phyloP scores from a whole-genome alignment of 2,888 invertebrate genomes.

The Epinotia demarniana region DNA sequence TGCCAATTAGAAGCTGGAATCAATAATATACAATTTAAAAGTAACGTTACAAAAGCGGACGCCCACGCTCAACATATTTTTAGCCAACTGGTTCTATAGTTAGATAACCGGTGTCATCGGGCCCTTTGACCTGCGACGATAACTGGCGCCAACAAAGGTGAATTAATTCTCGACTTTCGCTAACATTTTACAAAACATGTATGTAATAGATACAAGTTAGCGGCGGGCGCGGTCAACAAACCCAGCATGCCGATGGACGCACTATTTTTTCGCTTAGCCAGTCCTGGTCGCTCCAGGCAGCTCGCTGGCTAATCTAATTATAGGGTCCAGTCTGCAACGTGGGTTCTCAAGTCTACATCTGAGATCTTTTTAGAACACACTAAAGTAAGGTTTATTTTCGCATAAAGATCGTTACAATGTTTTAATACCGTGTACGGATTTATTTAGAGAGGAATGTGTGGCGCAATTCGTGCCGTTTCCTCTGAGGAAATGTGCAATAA shows the following conservation, averaged over 20 bases:
- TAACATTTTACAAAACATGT: constrained; percentile 67
- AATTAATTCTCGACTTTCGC: constrained; percentile 66
- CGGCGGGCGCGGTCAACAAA: constrained; percentile 70
- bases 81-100: constrained; percentile 42
- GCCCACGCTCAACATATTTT: constrained; percentile 39
- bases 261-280: constrained; percentile 76
- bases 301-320: constrained; percentile 76
- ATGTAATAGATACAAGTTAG: constrained; percentile 51
- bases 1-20: background rate
- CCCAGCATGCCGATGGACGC: constrained; percentile 65
- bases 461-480: constrained; percentile 18
- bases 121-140: constrained; percentile 51
- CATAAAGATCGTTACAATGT: background rate
- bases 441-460: constrained; percentile 7
- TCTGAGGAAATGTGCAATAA: constrained; percentile 25
- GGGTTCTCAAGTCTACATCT: constrained; percentile 14
- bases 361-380: constrained; percentile 8
- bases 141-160: constrained; percentile 48
- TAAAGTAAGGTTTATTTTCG: constrained; percentile 6
- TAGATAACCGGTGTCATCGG: constrained; percentile 43
- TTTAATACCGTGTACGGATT: background rate
- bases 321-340: constrained; percentile 65
- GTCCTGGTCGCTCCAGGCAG: constrained; percentile 63
- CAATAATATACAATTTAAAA: background rate
- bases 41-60: background rate